Evolutionary conservation across 2,888 invertebrate species (phyloP).

Genomic region (Sceliomorpha sp.): DNA sequence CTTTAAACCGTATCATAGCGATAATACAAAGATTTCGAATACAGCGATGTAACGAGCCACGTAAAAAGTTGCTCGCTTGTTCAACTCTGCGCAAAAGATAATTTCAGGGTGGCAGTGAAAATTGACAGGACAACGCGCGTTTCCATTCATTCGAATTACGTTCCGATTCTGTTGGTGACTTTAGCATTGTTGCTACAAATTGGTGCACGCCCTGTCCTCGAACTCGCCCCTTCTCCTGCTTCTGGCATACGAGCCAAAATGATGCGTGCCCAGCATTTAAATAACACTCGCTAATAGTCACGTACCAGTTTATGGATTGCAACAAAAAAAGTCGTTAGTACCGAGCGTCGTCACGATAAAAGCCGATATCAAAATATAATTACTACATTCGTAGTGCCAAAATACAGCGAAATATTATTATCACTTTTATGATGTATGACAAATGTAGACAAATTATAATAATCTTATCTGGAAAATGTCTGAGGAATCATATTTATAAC

Average conservation of each 20-base stretch:
- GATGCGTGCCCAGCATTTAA: constrained; percentile 60
- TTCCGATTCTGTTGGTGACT: constrained; percentile 79
- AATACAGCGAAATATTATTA: constrained; percentile 19
- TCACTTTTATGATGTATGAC: too few relatives aligned
- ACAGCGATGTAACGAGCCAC: constrained; percentile 42
- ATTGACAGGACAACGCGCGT: constrained; percentile 78
- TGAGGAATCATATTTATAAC: too few relatives aligned
- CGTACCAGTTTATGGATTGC: constrained; percentile 52
- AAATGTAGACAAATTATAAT: too few relatives aligned
- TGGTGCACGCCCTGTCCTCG: constrained; percentile 78
- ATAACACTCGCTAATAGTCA: constrained; percentile 63
- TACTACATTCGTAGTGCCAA: constrained; percentile 30
- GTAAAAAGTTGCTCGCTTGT: constrained; percentile 63
- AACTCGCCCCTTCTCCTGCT: constrained; percentile 56
- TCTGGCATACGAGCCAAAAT: constrained; percentile 48
- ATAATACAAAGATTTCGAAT: constrained; percentile 37
- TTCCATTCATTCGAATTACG: constrained; percentile 79
- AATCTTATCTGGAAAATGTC: too few relatives aligned
- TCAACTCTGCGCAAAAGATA: constrained; percentile 73
- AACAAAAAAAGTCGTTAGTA: constrained; percentile 34
- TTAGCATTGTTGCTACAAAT: constrained; percentile 79
- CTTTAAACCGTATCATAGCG: constrained; percentile 35
- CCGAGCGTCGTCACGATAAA: constrained; percentile 28
- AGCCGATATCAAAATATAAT: constrained; percentile 54
- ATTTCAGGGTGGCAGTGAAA: constrained; percentile 75